Conservation (phyloP, 1,140 invertebrate species). For the Lepidostoma basale region DNA sequence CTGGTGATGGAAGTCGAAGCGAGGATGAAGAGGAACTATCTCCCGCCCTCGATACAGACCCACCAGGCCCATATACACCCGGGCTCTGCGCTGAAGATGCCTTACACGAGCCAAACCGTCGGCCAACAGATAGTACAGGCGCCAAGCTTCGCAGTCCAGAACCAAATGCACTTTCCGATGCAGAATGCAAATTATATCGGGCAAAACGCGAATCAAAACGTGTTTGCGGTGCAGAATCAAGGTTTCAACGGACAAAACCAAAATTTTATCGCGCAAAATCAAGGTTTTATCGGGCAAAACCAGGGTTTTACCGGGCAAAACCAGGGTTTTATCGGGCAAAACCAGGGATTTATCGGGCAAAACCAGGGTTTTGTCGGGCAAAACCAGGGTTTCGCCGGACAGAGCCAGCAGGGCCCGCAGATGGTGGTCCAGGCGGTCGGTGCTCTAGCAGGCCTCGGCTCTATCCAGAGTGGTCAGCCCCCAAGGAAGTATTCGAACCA, state of each 20-base stretch:
- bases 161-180: not conserved
- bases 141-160: not conserved
- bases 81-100: not conserved
- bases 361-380: not conserved
- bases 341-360: not conserved
- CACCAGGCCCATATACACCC: not conserved
- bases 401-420: conserved; percentile 1
- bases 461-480: conserved; percentile 23
- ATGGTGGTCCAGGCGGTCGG: not conserved
- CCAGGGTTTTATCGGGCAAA: not conserved
- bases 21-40: conserved; percentile 82
- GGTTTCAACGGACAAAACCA: not conserved
- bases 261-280: not conserved
- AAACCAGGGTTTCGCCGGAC: not conserved
- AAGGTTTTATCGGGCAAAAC: not conserved
- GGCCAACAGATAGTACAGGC: not conserved
- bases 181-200: not conserved
- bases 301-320: not conserved
- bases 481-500: conserved; percentile 56
- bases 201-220: not conserved
- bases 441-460: not conserved
- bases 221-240: not conserved
- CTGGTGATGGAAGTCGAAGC: conserved; percentile 86
- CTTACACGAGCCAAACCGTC: conserved; percentile 42
- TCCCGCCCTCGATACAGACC: conserved; percentile 69